Evolutionary conservation across 2,797 vertebrate species (phyloP), one percentile per base, ranked within the genome.

Genomic region (Cottoperca gobio): DNA sequence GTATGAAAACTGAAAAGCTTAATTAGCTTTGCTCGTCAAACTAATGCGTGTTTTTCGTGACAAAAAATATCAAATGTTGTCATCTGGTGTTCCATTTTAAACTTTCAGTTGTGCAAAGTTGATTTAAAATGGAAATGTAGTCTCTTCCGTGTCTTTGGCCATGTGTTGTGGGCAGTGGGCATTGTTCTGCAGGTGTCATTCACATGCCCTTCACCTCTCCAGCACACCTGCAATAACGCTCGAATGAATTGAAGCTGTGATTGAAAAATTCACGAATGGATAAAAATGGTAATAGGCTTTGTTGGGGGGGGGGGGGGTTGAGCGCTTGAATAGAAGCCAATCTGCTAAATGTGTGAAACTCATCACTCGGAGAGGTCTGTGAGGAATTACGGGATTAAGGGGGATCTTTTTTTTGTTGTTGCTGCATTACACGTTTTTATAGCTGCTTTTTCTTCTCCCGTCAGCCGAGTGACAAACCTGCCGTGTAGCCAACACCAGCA

Each of bases 311-410:
- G 68, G 31, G 46, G 52, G 35, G 46, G 55, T 73, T 0, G 4
- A 40, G 76, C 2, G 8, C 67, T 5, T 53, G 59, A 86, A 81
- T 80, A 83, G 78, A 82, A 89, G 79, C 88, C 85, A 90, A 90
- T 92, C 84, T 83, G 50, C 71, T 86, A 88, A 90, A 92, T 88
- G 83, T 91, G 86, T 84, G 86, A 90, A 77, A 74, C 88, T 91
- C 86, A 91, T 91, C 83, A 78, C 82, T 67, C 19, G 8, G 78
- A 87, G 74, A 86, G 90, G 76, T 84, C 76, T 86, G 76, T 43
- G 76, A 85, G 84, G 86, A 90, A 90, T 89, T 87, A 87, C 49
- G 81, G 84, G 91, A 91, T 93, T 91, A 90, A 26, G 37, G 64
- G 31, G 78, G 73, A 63, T 71, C 3, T 57, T 45, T 54, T 59